These are phyloP conservation scores for Didymodactylos carnosus DNA, from an alignment of 2,888 invertebrate species.

Conservation along the genomic window DNA sequence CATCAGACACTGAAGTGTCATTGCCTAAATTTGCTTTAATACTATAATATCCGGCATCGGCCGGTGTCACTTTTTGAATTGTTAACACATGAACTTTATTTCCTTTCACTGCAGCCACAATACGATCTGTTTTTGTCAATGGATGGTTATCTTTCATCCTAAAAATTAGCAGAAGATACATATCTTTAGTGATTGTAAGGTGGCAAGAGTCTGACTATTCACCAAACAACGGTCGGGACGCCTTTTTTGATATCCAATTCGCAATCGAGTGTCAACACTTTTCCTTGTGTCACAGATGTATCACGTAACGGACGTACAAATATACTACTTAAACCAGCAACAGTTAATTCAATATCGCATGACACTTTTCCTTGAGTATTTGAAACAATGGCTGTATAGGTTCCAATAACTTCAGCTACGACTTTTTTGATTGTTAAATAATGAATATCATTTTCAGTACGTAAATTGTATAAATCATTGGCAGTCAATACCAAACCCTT, in stretches of 20 bases:
- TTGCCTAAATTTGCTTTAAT: neutral
- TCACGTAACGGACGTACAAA: neutral
- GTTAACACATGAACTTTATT: slow-evolving; percentile 2
- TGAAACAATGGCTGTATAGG: neutral
- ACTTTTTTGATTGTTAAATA: neutral
- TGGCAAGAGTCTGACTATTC: neutral
- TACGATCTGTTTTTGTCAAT: neutral
- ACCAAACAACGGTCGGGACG: neutral
- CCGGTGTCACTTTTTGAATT: slow-evolving; percentile 1
- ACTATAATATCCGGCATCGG: slow-evolving; percentile 14
- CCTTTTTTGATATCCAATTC: neutral
- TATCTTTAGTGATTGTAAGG: no score
- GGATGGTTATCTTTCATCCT: neutral
- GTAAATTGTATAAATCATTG: neutral
- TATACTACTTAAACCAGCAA: neutral
- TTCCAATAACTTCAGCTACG: neutral
- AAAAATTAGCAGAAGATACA: neutral
- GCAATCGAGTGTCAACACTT: neutral
- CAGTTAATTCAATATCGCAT: neutral
- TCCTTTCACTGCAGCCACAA: neutral
- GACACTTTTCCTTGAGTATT: neutral
- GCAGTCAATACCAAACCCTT: neutral
- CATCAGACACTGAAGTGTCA: neutral
- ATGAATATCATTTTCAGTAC: neutral
- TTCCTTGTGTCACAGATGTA: neutral